These are phyloP conservation scores for Drosophila setifemur DNA, from an alignment of 1,140 invertebrate species.

Conservation along the genomic window DNA sequence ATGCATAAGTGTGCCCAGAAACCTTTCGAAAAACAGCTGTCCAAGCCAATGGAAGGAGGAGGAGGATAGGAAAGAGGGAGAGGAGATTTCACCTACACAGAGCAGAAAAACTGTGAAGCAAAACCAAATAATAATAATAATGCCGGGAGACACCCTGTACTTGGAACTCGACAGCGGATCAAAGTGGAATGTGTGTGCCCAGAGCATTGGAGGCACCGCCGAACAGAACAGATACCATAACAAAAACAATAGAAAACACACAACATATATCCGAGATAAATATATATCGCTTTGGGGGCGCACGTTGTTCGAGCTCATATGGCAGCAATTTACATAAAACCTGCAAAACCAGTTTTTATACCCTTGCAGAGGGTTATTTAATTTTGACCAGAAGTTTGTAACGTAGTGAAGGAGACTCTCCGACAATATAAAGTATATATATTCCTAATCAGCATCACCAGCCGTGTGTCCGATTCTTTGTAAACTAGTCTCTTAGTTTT, in stretches of 20 bases:
- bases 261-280: conserved; percentile 41
- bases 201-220: conserved; percentile 2
- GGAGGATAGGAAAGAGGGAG: too few relatives aligned
- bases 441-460: too few relatives aligned
- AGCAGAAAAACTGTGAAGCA: background rate
- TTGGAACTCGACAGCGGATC: conserved; percentile 9
- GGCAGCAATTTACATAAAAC: conserved; percentile 77
- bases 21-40: conserved; percentile 36
- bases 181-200: conserved; percentile 20
- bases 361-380: too few relatives aligned
- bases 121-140: conserved; percentile 9
- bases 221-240: conserved; percentile 24
- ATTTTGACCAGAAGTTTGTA: too few relatives aligned
- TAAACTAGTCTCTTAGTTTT: too few relatives aligned
- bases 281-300: conserved; percentile 44
- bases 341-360: conserved; percentile 73
- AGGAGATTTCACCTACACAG: background rate
- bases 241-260: conserved; percentile 36
- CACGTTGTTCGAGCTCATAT: conserved; percentile 54
- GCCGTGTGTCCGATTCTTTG: too few relatives aligned
- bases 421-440: too few relatives aligned
- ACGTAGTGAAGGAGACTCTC: too few relatives aligned
- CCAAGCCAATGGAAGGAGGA: conserved; percentile 9
- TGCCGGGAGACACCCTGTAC: conserved; percentile 6
- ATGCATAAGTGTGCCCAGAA: too few relatives aligned